Evolutionary conservation across 2,888 invertebrate species (phyloP).

Genomic region (Kuschelorhynchus macadamiae): DNA sequence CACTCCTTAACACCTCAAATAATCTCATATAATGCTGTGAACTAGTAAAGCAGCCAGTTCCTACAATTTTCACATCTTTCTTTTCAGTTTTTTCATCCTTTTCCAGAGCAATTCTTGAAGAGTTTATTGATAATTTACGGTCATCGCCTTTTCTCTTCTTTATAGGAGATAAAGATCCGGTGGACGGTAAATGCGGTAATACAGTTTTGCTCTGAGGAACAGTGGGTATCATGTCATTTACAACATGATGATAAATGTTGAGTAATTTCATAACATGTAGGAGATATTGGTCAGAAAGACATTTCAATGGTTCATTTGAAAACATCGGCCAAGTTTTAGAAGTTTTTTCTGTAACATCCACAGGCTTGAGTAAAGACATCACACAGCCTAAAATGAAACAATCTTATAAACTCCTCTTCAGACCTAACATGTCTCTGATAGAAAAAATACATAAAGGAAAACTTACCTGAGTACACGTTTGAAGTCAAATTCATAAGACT

Average conservation of each 20-base stretch:
- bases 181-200: constrained; percentile 71
- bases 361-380: constrained; percentile 51
- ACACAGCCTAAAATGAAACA: constrained; percentile 56
- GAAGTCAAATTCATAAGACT: constrained; percentile 71
- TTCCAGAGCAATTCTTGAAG: constrained; percentile 25
- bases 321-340: constrained; percentile 66
- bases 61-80: constrained; percentile 57
- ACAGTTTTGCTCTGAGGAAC: constrained; percentile 70
- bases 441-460: background rate
- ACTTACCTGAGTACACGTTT: constrained; percentile 73
- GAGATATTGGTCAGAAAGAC: constrained; percentile 76
- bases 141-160: constrained; percentile 67
- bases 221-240: constrained; percentile 78
- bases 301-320: constrained; percentile 68
- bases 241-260: constrained; percentile 82
- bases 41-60: constrained; percentile 76
- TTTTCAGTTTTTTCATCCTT: constrained; percentile 63
- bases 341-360: constrained; percentile 50
- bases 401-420: too few relatives aligned
- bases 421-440: too few relatives aligned
- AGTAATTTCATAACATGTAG: constrained; percentile 79
- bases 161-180: constrained; percentile 69
- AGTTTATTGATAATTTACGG: constrained; percentile 59
- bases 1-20: constrained; percentile 84
- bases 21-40: constrained; percentile 89